Base-by-base conservation (phyloP, 2,888 invertebrate species). In the Nowickia ferox region DNA sequence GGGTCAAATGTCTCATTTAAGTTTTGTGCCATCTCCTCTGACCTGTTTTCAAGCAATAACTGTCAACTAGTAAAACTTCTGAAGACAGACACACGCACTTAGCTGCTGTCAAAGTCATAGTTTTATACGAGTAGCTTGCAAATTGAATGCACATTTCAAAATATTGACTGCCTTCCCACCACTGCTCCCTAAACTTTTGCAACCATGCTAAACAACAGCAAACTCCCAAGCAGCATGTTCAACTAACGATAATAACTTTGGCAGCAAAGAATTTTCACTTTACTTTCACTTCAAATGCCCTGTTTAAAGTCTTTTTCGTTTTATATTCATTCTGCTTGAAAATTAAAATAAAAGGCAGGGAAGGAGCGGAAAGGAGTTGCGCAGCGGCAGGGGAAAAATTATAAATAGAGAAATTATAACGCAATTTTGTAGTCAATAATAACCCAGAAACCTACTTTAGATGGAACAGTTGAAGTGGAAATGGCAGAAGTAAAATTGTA, bases 401-500 rank as follows among this genome's bases (percentile, higher is more conserved):
- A 42, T 66, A 72, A 81, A 59, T 53, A 44, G 59, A 30, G 59
- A 74, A 79, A 74, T 81, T 74, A 51, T 68, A 59, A 74, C 59
- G 22, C 74, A 74, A 71, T 53, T 68, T 42, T 42, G 42, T 76
- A 83, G 63, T 83, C 83, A 77, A 77, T 83, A 75, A 55, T 77
- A 84, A 86, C 85, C 82, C 79, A 86, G 79, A 82, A 83, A 86
- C 85, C 85, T 79, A 86, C 65, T 83, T 86, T 61, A 65, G 53
- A 15, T 63, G 55, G 71, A 79, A 55, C 40, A 55, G 63, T 65
- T 72, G 79, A 79, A 79, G 79, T 71, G 71, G 55, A 72, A 79
- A 71, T 65, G 65, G 55, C 17, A 79, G 40, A 44, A 79, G 61
- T 55, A 79, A 63, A 63, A 59, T 71, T 42, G 44, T 2, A 61